Conservation (phyloP, 2,113 vertebrate genomes). For the Psilopsiagon aymara region DNA sequence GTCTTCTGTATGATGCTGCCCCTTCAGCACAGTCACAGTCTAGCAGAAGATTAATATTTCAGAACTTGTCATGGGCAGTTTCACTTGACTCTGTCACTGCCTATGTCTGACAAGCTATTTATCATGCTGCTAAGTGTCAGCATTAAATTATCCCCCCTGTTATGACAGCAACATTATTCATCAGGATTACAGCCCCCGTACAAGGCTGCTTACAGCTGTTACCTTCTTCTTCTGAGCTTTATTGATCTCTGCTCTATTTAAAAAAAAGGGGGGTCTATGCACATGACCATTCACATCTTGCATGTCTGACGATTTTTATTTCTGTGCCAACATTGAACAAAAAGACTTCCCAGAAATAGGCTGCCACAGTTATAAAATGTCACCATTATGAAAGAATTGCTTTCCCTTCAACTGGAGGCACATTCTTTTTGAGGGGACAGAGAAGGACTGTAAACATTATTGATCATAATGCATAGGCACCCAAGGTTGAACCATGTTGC, state of each 20-base stretch:
- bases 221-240: constrained; percentile 79
- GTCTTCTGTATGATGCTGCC: neutral
- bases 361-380: neutral
- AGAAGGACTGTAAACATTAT: constrained; percentile 55
- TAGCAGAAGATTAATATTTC: constrained; percentile 85
- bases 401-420: constrained; percentile 10
- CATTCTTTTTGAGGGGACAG: constrained; percentile 30
- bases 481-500: constrained; percentile 58
- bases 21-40: constrained; percentile 64
- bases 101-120: constrained; percentile 86
- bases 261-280: constrained; percentile 77
- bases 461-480: constrained; percentile 62
- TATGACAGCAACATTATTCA: constrained; percentile 99
- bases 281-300: constrained; percentile 84
- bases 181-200: constrained; percentile 84
- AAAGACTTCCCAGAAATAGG: neutral
- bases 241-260: constrained; percentile 84
- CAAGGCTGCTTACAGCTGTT: constrained; percentile 79
- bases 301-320: constrained; percentile 84
- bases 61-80: constrained; percentile 83
- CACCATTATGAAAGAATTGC: neutral
- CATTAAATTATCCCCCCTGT: constrained; percentile 91
- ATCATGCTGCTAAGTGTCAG: constrained; percentile 92
- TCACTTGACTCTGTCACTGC: constrained; percentile 72
- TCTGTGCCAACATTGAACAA: neutral